A percentile compares a stretch with the other conserved stretches of the same genome.
phyloP scores from a whole-genome alignment of 2,113 vertebrate species.

The human (Homo sapiens) region DNA sequence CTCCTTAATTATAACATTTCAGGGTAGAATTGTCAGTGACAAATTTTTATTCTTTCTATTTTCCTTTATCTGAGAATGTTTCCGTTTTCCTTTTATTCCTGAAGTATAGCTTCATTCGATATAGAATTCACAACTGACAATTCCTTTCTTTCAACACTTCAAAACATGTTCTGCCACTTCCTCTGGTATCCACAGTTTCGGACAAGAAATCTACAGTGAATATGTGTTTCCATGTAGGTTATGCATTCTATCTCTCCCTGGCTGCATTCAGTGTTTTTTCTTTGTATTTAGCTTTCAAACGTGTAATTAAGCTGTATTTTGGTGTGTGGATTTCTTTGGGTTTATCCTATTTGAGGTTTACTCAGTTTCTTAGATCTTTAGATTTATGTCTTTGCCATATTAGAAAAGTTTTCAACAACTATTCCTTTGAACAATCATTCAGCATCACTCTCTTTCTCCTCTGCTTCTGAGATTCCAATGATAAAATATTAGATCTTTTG shows the following conservation, averaged over 20 bases:
- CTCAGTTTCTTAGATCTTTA: background rate
- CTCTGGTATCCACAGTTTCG: background rate
- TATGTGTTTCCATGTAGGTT: background rate
- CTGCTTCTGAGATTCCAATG: background rate
- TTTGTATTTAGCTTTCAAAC: background rate
- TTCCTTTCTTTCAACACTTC: no score
- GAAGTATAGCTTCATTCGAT: background rate
- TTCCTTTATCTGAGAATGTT: background rate
- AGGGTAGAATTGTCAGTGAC: background rate
- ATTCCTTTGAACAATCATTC: background rate
- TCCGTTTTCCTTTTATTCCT: background rate
- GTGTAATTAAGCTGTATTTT: background rate
- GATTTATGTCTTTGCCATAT: background rate
- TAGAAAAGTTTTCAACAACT: background rate
- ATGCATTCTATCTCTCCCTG: background rate
- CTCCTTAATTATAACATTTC: background rate
- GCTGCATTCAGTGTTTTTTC: background rate
- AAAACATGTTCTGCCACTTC: background rate
- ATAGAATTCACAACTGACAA: background rate
- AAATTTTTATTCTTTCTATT: background rate
- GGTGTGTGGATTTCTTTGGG: background rate
- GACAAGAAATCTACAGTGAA: background rate
- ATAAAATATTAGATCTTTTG: background rate
- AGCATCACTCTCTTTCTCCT: background rate
- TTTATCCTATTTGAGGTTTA: background rate